phyloP scores from a whole-genome alignment of 2,797 vertebrate species.

The Eptatretus atami region DNA sequence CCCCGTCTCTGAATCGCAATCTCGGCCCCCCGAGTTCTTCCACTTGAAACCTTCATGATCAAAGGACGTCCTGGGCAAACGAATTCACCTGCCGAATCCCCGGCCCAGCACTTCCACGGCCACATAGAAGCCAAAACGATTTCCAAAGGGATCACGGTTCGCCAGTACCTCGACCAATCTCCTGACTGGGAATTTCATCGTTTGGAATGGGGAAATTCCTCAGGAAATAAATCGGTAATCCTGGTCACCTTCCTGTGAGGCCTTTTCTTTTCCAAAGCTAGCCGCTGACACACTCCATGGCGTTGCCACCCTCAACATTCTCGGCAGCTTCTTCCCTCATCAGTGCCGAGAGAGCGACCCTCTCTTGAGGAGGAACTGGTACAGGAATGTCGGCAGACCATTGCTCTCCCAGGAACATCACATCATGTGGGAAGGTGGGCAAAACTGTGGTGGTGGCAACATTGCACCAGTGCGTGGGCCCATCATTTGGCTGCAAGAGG shows the following conservation, averaged over 20 bases:
- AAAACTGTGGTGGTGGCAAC: not conserved
- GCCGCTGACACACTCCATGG: not conserved
- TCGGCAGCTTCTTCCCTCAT: not conserved
- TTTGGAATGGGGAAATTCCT: constrained; percentile 13
- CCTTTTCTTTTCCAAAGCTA: not conserved
- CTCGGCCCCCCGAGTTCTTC: not conserved
- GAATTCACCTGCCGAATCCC: too few relatives aligned
- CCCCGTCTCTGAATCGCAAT: constrained; percentile 1
- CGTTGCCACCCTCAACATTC: not conserved
- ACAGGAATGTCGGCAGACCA: not conserved
- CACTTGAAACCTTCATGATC: not conserved
- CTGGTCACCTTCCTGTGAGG: constrained; percentile 53
- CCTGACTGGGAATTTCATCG: not conserved
- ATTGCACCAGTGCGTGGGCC: not conserved
- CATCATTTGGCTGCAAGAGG: not conserved
- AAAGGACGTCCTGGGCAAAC: too few relatives aligned
- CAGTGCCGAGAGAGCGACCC: not conserved
- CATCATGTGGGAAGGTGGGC: too few relatives aligned
- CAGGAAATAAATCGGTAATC: constrained; percentile 81
- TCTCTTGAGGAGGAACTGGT: too few relatives aligned
- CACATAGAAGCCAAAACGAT: not conserved
- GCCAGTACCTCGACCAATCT: not conserved
- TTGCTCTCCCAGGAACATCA: too few relatives aligned
- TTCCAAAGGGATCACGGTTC: not conserved
- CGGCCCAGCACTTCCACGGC: not conserved